Base-by-base conservation (phyloP, 37 sponge, comb jelly and placozoan genomes). In the Aphrocallistes beatrix region DNA sequence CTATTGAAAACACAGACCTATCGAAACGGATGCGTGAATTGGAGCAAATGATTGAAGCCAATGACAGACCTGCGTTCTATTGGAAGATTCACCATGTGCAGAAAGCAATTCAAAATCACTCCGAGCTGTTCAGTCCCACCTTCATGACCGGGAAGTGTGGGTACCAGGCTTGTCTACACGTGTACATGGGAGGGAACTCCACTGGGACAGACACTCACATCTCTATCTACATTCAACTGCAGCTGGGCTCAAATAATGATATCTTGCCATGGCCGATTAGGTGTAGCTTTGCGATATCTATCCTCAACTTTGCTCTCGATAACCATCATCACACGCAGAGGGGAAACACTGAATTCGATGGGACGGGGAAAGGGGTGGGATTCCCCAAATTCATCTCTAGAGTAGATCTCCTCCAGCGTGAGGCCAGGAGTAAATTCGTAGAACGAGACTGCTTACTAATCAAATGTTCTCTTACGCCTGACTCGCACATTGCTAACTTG, bases 111-210 rank as follows among this genome's bases (percentile, higher is more conserved):
- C 34, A 60, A 8, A 30, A 30, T 6, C 10, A 60, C 6, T 60
- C 75, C 8, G 75, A 60, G 75, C 21, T 60, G 34, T 60, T 60
- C 75, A 60, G 75, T 13, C 75, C 75, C n/a, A 19, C 75, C 8
- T 60, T 60, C 75, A 60, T 60, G 75, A 60, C 75, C 21, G 75
- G 75, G 10, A 60, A 60, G 34, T 60, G 75, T 60, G 75, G 75
- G 6, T 60, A 60, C 34, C 75, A 60, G 21, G 75, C 75, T 6
- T 60, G 75, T 60, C 21, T 60, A 30, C 75, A 60, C 34, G 21
- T 60, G 10, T 60, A 60, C n/a, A 60, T 60, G 75, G 75, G 75
- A 60, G 75, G 75, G 75, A 60, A 60, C n/a, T 60, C 75, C n/a
- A 60, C n/a, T 30, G 75, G 75, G 75, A 60, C 6, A 60, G 75